These are phyloP conservation scores for Sarcophaga rosellei DNA, from an alignment of 2,888 invertebrate species.

Conservation along the genomic window DNA sequence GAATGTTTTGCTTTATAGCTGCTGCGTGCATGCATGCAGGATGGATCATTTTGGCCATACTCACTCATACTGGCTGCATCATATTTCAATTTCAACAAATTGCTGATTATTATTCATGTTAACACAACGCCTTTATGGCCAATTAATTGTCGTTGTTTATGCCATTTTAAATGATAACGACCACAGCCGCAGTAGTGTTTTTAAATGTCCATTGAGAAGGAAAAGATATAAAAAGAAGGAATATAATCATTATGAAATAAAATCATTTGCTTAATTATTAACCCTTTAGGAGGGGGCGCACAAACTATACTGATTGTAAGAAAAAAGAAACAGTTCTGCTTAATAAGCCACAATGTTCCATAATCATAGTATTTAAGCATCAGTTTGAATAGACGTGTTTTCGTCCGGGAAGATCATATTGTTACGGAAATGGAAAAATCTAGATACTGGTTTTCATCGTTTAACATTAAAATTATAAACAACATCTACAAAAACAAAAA, in stretches of 20 bases:
- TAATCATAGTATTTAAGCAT: too few relatives aligned
- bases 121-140: slow-evolving; percentile 64
- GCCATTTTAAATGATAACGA: slow-evolving; percentile 52
- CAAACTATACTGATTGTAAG: neutral
- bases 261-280: slow-evolving; percentile 33
- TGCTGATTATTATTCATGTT: slow-evolving; percentile 59
- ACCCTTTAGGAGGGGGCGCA: neutral
- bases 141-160: slow-evolving; percentile 59
- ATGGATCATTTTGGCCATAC: neutral
- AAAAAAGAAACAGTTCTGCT: too few relatives aligned
- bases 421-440: too few relatives aligned
- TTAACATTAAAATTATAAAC: too few relatives aligned
- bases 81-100: slow-evolving; percentile 60
- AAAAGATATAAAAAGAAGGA: neutral
- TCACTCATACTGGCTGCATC: too few relatives aligned
- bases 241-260: slow-evolving; percentile 13
- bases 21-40: slow-evolving; percentile 13
- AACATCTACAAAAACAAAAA: too few relatives aligned
- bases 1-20: neutral
- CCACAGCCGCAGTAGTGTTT: slow-evolving; percentile 39
- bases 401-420: too few relatives aligned
- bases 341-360: too few relatives aligned
- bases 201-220: slow-evolving; percentile 48
- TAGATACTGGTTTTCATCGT: too few relatives aligned
- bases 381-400: too few relatives aligned